phyloP scores from a whole-genome alignment of 2,113 vertebrate species.

The Cinclus mexicanus region DNA sequence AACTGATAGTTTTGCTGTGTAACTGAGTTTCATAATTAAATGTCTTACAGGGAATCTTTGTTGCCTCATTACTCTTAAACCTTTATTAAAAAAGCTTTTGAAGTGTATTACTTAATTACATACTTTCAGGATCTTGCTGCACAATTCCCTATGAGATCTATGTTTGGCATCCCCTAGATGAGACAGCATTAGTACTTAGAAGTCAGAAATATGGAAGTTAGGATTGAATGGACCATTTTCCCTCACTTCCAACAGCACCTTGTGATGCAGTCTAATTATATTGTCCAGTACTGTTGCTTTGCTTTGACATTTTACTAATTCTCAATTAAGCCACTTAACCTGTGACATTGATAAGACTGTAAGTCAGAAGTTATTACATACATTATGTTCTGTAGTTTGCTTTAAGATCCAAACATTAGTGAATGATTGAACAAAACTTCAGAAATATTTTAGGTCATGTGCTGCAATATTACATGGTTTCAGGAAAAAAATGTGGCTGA shows the following conservation, averaged over 20 bases:
- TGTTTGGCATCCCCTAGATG: neutral
- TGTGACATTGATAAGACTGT: neutral
- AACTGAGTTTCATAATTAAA: conserved; percentile 17
- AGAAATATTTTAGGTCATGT: neutral
- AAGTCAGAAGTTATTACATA: neutral
- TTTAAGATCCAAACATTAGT: neutral
- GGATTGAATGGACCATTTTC: neutral
- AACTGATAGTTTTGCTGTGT: conserved; percentile 13
- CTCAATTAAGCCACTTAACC: neutral
- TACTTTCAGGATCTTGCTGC: neutral
- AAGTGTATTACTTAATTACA: conserved; percentile 26
- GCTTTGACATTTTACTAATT: neutral
- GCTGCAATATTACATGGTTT: neutral
- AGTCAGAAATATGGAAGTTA: neutral
- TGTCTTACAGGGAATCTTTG: neutral
- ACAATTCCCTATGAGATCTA: neutral
- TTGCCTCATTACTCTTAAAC: conserved; percentile 47
- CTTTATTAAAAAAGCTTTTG: conserved; percentile 16
- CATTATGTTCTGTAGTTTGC: neutral
- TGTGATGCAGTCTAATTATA: neutral
- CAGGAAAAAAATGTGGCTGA: neutral
- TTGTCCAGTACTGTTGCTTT: neutral
- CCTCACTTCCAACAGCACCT: neutral
- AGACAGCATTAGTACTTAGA: neutral
- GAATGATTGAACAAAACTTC: neutral